phyloP scores from a whole-genome alignment of 2,113 vertebrate species.

The Alectura lathami region DNA sequence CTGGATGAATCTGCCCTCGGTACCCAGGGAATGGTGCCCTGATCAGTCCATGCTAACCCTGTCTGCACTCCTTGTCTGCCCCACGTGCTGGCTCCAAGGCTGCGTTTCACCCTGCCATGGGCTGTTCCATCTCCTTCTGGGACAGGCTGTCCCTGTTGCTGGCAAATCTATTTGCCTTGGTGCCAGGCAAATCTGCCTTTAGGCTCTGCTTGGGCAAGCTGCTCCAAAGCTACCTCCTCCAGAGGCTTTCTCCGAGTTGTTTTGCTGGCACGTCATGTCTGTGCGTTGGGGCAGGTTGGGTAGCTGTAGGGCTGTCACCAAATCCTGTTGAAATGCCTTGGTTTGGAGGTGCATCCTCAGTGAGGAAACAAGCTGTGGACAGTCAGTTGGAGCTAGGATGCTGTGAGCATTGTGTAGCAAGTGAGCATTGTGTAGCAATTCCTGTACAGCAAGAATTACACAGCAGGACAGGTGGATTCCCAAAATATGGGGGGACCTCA shows the following conservation, averaged over 20 bases:
- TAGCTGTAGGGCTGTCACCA: not conserved
- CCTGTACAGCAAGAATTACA: not conserved
- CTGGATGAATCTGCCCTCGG: accelerated
- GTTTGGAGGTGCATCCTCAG: not conserved
- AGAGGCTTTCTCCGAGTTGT: not conserved
- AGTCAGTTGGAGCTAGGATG: not conserved
- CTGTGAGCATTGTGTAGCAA: too few species aligned
- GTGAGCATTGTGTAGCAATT: too few species aligned
- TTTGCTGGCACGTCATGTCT: not conserved
- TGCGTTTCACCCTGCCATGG: not conserved
- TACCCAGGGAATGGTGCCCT: not conserved
- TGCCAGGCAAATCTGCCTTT: not conserved
- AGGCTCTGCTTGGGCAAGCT: not conserved
- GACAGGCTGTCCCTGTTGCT: not conserved
- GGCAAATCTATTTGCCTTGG: not conserved
- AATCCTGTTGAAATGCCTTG: not conserved
- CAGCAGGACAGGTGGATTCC: not conserved
- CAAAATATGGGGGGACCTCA: not conserved
- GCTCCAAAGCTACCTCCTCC: not conserved
- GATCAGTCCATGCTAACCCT: not conserved
- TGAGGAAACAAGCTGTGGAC: not conserved
- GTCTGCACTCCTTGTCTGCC: not conserved
- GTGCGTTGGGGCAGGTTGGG: not conserved
- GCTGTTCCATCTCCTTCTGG: not conserved
- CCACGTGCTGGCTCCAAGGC: not conserved